Evolutionary conservation across 2,888 invertebrate species (phyloP).

Genomic region (Prionchulus punctatus): DNA sequence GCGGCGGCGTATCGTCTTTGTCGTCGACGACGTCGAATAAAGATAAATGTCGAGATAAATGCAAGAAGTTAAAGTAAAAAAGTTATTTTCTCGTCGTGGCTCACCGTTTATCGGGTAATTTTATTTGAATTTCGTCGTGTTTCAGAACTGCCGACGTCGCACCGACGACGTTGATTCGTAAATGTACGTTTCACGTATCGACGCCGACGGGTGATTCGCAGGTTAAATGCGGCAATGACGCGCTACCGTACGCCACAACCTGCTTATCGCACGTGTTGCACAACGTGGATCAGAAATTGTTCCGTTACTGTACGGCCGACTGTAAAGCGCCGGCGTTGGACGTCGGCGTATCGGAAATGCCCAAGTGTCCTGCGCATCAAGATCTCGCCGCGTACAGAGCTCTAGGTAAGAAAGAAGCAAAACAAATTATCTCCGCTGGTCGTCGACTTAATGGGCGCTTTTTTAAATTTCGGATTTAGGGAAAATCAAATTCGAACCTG

Average conservation of each 20-base stretch:
- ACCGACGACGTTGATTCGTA: background rate
- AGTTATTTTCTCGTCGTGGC: no score
- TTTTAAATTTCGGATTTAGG: background rate
- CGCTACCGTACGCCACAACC: conserved; percentile 19
- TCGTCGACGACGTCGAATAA: background rate
- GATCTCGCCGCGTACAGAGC: background rate
- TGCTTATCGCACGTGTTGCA: conserved; percentile 19
- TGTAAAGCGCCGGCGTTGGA: background rate
- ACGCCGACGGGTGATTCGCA: background rate
- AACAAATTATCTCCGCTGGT: background rate
- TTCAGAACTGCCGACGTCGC: no score
- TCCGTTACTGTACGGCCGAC: conserved; percentile 15
- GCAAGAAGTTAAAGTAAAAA: no score
- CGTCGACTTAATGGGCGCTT: background rate
- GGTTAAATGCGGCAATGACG: conserved; percentile 13
- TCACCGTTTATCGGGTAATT: no score
- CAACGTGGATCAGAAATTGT: conserved; percentile 20
- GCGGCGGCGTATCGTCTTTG: background rate
- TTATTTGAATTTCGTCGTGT: no score
- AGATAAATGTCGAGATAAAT: no score
- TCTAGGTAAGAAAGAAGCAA: background rate
- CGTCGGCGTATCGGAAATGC: background rate
- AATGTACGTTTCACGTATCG: no score
- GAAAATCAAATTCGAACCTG: background rate
- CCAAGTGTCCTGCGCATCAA: background rate